Evolutionary conservation across 2,113 vertebrate genomes (phyloP), one percentile per base, ranked within the genome.

Genomic region (Elachura formosa): DNA sequence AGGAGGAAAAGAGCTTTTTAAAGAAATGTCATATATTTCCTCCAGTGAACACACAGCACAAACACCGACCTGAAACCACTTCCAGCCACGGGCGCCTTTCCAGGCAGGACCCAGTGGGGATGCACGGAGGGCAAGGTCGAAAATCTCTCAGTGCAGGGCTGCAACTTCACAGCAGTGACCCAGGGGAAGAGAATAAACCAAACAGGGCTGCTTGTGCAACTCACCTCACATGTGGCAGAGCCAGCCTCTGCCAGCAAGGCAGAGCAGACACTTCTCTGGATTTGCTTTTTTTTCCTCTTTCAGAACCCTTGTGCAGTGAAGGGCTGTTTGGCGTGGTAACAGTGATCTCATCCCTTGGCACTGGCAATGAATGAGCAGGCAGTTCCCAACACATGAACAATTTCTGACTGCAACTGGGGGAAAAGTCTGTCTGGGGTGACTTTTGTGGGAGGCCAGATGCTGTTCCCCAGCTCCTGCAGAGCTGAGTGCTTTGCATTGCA

Each of bases 221-320:
- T 40, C 84, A 26, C 45, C 15, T 33, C 31, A 10, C 7, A 6
- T 51, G 51, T n/a, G 23, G 20, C 61, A 67, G 31, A 43, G 13
- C 14, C 62, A 19, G 10, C 33, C 34, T 4, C n/a, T 51, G 66
- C 40, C n/a, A 51, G 1, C 1, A 0, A 34, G 66, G 11, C 1
- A 25, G 0, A 67, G 22, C 5, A 45, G 17, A 15, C 4, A 4
- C 3, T 3, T 21, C 0, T 41, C 2, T 24, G n/a, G 38, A 12
- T 62, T 49, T 81, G 34, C 6, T n/a, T 78, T 48, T 28, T 10
- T 4, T 20, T 72, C 5, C 14, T 40, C 34, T 25, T 63, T 33
- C 38, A 63, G 15, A 79, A n/a, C 40, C 54, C 43, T 14, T 9
- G 26, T 11, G 67, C 49, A 48, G 12, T 1, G 51, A 66, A 34